These are phyloP conservation scores for Ormyrus rosae DNA, from an alignment of 2,888 invertebrate species.

Conservation along the genomic window DNA sequence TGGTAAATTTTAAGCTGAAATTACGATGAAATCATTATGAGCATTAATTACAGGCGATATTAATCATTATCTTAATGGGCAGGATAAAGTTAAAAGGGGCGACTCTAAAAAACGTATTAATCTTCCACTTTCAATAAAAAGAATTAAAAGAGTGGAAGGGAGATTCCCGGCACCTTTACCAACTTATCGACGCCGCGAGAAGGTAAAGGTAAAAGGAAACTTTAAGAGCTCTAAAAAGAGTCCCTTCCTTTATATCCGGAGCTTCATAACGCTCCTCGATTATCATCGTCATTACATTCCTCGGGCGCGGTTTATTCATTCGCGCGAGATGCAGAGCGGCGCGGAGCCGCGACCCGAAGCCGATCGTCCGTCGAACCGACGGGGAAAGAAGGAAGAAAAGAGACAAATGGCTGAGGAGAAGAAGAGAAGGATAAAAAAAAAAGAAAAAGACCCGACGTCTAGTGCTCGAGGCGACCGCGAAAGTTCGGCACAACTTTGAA, in stretches of 20 bases:
- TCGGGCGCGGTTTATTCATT: constrained; percentile 29
- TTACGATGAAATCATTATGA: too few species aligned
- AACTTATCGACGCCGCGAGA: constrained; percentile 15
- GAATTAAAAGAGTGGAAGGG: not conserved
- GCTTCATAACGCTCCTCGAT: constrained; percentile 39
- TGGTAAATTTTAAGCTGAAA: too few species aligned
- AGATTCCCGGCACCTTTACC: not conserved
- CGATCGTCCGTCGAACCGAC: constrained; percentile 18
- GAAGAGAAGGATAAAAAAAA: constrained; percentile 4
- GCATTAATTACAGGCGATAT: not conserved
- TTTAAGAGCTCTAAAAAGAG: constrained; percentile 20
- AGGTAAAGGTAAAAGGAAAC: constrained; percentile 20
- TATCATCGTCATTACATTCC: constrained; percentile 41
- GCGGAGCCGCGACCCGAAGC: not conserved
- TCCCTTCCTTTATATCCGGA: constrained; percentile 7
- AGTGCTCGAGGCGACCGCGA: constrained; percentile 50
- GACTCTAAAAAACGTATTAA: constrained; percentile 21
- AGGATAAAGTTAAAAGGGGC: not conserved
- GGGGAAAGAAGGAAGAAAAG: not conserved
- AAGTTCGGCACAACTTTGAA: constrained; percentile 65
- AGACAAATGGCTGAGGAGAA: constrained; percentile 5
- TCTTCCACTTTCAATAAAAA: constrained; percentile 15
- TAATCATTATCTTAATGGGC: constrained; percentile 37
- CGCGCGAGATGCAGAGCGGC: not conserved
- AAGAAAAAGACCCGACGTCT: constrained; percentile 44